Evolutionary conservation across 2,113 vertebrate genomes (phyloP).

Genomic region (Micronycteris hirsuta): DNA sequence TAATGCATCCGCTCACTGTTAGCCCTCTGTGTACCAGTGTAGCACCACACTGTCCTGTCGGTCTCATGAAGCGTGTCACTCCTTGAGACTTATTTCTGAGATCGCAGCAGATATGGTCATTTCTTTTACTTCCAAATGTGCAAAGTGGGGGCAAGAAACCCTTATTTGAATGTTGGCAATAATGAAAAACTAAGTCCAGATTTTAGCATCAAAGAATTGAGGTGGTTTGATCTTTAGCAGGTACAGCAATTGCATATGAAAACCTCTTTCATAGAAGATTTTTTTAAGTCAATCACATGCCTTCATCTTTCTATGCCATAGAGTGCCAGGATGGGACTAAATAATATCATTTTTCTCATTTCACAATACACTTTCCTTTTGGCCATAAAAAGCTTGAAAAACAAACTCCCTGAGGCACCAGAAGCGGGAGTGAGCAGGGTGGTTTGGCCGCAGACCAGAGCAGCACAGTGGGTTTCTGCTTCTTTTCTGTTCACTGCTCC

Average conservation of each 20-base stretch:
- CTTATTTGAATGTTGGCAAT: slow-evolving; percentile 69
- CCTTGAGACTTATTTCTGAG: slow-evolving; percentile 67
- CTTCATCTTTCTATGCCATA: slow-evolving; percentile 21
- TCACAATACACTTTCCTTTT: slow-evolving; percentile 49
- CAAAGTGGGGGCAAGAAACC: slow-evolving; percentile 63
- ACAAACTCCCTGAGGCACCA: slow-evolving; percentile 73
- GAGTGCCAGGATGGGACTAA: slow-evolving; percentile 64
- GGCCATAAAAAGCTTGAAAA: slow-evolving; percentile 69
- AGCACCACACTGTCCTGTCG: slow-evolving; percentile 59
- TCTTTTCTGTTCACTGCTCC: slow-evolving; percentile 69
- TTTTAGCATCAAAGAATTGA: slow-evolving; percentile 64
- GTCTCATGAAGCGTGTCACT: slow-evolving; percentile 75
- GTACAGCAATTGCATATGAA: not conserved
- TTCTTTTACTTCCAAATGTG: slow-evolving; percentile 76
- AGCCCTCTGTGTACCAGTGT: slow-evolving; percentile 37
- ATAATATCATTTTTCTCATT: slow-evolving; percentile 58
- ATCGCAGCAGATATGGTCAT: slow-evolving; percentile 68
- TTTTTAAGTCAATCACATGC: not conserved
- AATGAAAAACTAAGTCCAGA: slow-evolving; percentile 56
- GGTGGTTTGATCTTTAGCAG: slow-evolving; percentile 39
- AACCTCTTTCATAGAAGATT: not conserved
- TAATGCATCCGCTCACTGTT: slow-evolving; percentile 37
- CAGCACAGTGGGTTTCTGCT: slow-evolving; percentile 73
- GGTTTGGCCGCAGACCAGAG: slow-evolving; percentile 73
- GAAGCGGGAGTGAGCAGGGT: slow-evolving; percentile 61